These are phyloP conservation scores for western clawed frog (Xenopus tropicalis) DNA, from an alignment of 2,113 vertebrate species.

Conservation along the genomic window DNA sequence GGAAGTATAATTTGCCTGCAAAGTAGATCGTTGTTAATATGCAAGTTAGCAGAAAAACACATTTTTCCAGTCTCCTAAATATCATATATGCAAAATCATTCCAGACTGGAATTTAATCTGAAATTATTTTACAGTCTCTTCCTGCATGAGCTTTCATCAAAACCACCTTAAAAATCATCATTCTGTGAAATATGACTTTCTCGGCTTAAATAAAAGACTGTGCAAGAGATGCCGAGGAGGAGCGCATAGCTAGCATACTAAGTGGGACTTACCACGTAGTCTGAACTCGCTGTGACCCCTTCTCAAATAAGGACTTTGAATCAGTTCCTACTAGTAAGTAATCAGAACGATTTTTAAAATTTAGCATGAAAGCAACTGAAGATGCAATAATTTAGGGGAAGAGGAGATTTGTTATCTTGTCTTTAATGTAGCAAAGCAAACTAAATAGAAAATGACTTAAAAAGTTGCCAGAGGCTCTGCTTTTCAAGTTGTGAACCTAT, in stretches of 20 bases:
- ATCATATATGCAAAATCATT: constrained; percentile 41
- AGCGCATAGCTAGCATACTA: constrained; percentile 34
- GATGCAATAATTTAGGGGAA: constrained; percentile 22
- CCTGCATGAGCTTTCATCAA: constrained; percentile 41
- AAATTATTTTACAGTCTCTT: constrained; percentile 44
- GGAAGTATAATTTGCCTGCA: constrained; percentile 39
- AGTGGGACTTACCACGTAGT: constrained; percentile 38
- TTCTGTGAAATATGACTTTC: constrained; percentile 45
- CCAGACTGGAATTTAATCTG: constrained; percentile 35
- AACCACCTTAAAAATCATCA: constrained; percentile 43
- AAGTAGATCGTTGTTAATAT: constrained; percentile 42
- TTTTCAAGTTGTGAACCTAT: too few relatives aligned
- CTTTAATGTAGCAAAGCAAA: constrained; percentile 8
- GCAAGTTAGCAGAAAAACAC: constrained; percentile 44
- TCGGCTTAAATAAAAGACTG: constrained; percentile 39
- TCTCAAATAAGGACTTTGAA: constrained; percentile 40
- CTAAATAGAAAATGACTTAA: not conserved
- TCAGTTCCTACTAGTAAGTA: constrained; percentile 15
- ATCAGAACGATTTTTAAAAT: constrained; percentile 39
- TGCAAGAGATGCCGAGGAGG: constrained; percentile 21
- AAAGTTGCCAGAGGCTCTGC: constrained; percentile 2
- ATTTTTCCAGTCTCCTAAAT: constrained; percentile 43
- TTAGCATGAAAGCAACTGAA: constrained; percentile 31
- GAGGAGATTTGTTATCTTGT: constrained; percentile 13
- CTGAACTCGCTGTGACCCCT: constrained; percentile 43